Conservation (phyloP, 2,113 vertebrate species). For the Rhinopomastus cyanomelas region DNA sequence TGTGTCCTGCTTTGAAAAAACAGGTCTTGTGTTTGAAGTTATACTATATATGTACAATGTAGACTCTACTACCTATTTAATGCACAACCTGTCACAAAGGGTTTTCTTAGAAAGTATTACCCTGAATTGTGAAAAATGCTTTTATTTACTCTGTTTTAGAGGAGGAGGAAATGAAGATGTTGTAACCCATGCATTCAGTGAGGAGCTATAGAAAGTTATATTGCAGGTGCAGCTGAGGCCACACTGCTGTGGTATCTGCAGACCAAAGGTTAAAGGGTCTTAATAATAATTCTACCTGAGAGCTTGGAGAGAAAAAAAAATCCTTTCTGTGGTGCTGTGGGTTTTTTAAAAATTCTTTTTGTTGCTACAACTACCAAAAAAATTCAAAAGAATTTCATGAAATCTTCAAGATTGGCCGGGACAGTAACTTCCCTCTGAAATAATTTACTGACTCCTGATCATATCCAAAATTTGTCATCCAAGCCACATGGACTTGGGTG, state of each 20-base stretch:
- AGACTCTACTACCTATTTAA: neutral
- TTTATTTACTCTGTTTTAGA: neutral
- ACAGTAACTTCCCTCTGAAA: neutral
- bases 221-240: neutral
- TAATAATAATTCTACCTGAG: neutral
- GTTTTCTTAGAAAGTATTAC: neutral
- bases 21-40: neutral
- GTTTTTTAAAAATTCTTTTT: no score
- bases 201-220: neutral
- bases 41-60: neutral
- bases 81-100: accelerated
- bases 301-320: neutral
- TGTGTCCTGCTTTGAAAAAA: neutral
- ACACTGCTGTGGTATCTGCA: neutral
- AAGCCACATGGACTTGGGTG: neutral
- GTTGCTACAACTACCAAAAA: neutral
- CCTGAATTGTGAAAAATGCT: neutral
- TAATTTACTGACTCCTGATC: neutral
- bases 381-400: neutral
- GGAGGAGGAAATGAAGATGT: neutral
- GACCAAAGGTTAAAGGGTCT: neutral
- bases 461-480: neutral
- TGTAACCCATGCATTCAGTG: neutral
- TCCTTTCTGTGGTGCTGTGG: no score
- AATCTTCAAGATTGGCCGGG: neutral